A percentile compares a stretch with the other conserved stretches of the same genome.
phyloP scores from a whole-genome alignment of 2,797 vertebrate species.

The Neostethus bicornis region DNA sequence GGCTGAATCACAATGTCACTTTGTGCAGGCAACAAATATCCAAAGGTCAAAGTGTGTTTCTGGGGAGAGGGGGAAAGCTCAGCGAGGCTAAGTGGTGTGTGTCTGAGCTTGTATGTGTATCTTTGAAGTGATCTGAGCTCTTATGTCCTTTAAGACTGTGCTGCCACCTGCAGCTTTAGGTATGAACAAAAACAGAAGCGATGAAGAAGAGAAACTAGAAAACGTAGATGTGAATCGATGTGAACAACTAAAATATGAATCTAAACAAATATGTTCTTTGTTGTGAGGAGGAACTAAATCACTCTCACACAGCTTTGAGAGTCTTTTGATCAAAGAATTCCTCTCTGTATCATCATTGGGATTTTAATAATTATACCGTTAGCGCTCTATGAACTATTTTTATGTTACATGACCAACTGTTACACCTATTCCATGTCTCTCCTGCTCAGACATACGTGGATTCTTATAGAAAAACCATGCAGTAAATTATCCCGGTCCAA shows the following conservation, averaged over 20 bases:
- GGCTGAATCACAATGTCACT: constrained; percentile 82
- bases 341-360: background rate
- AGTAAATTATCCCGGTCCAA: constrained; percentile 45
- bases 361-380: background rate
- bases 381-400: background rate
- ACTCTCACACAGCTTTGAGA: no score
- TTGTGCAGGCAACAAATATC: constrained; percentile 82
- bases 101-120: constrained; percentile 52
- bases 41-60: constrained; percentile 84
- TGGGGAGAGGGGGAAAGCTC: constrained; percentile 70
- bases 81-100: constrained; percentile 64
- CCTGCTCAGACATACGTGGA: constrained; percentile 14
- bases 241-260: constrained; percentile 18
- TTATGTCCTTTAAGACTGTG: constrained; percentile 84
- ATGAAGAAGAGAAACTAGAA: constrained; percentile 25
- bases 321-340: no score
- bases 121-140: constrained; percentile 61
- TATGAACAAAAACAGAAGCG: constrained; percentile 62
- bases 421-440: constrained; percentile 12
- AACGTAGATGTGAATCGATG: constrained; percentile 26
- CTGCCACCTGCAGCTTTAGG: constrained; percentile 91
- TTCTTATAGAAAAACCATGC: constrained; percentile 30
- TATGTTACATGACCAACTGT: background rate
- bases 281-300: background rate
- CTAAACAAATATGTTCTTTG: background rate